phyloP scores from a whole-genome alignment of 2,888 invertebrate genomes.

The Leptinotarsa peninsularis region DNA sequence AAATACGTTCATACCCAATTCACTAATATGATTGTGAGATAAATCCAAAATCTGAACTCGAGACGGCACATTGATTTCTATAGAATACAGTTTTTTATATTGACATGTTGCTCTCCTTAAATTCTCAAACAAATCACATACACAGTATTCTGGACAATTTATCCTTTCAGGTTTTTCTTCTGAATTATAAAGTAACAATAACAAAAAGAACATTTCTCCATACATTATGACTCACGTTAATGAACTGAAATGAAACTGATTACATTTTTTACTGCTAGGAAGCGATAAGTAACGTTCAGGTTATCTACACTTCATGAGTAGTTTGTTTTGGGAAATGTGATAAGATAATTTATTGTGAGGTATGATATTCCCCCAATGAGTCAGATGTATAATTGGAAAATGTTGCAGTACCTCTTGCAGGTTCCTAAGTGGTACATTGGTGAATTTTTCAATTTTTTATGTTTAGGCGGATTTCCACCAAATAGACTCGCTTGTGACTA shows the following conservation, averaged over 20 bases:
- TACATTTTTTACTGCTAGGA: no score
- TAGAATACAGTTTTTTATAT: constrained; percentile 71
- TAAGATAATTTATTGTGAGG: background rate
- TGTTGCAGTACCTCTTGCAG: no score
- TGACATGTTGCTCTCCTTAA: constrained; percentile 70
- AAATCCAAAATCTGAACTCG: constrained; percentile 72
- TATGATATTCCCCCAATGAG: background rate
- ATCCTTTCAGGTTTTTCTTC: constrained; percentile 48
- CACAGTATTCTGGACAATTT: constrained; percentile 70
- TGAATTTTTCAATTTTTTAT: no score
- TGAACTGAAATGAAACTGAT: no score
- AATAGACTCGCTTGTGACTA: no score
- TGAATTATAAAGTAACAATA: constrained; percentile 35
- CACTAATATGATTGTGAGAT: constrained; percentile 73
- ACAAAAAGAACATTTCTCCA: constrained; percentile 24
- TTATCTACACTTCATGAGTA: background rate
- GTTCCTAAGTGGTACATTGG: no score
- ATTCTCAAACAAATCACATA: constrained; percentile 69
- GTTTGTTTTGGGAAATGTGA: background rate
- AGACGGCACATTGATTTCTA: constrained; percentile 72
- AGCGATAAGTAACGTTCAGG: background rate
- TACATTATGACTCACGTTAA: background rate
- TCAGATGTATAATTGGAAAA: background rate
- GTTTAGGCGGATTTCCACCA: no score
- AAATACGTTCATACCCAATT: constrained; percentile 73